These are phyloP conservation scores for Ips typographus DNA, from an alignment of 1,140 invertebrate species.

Conservation along the genomic window DNA sequence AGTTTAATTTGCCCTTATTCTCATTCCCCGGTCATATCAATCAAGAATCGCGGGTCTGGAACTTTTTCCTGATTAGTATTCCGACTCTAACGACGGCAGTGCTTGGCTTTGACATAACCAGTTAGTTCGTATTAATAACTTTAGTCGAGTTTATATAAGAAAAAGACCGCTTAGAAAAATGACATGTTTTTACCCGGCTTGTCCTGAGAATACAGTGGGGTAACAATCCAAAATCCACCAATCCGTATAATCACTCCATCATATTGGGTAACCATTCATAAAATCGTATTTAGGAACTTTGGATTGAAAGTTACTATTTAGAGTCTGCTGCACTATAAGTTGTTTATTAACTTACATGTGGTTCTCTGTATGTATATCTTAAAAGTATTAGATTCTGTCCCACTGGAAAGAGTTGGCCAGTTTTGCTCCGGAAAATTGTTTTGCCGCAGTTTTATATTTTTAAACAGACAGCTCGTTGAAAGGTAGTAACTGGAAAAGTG, in stretches of 20 bases:
- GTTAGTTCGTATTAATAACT: constrained; percentile 55
- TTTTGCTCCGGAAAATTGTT: constrained; percentile 41
- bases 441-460: constrained; percentile 44
- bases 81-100: constrained; percentile 50
- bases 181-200: constrained; percentile 48
- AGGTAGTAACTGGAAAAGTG: constrained; percentile 51
- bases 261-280: no score
- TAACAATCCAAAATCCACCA: background rate
- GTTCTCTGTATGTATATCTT: no score
- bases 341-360: no score
- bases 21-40: constrained; percentile 51
- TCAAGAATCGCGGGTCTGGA: constrained; percentile 44
- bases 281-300: no score
- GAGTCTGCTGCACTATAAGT: no score
- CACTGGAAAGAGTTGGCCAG: constrained; percentile 26
- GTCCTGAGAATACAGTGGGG: constrained; percentile 25
- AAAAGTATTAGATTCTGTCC: background rate
- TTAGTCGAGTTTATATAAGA: constrained; percentile 50
- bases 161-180: constrained; percentile 52
- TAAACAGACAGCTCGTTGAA: constrained; percentile 43
- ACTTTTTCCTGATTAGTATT: constrained; percentile 52
- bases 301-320: no score
- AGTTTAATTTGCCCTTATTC: constrained; percentile 44
- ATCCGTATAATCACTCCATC: background rate
- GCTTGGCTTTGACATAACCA: constrained; percentile 55